Evolutionary conservation across 1,140 invertebrate genomes (phyloP).

Genomic region (Megalonaias nervosa): DNA sequence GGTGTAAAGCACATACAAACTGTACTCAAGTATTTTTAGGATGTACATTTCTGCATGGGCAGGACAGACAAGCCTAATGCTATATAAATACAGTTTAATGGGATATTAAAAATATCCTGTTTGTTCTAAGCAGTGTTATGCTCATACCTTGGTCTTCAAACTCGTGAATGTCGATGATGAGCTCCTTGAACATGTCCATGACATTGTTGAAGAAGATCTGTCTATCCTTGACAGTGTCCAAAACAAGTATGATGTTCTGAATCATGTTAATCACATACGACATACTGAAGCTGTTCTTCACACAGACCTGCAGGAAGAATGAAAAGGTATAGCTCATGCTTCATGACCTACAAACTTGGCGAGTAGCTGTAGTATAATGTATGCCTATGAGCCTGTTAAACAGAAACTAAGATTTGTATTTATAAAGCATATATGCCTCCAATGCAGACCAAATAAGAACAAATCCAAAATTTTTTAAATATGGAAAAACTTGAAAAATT

Average conservation of each 20-base stretch:
- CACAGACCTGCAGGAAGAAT: slow-evolving; percentile 58
- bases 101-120: background rate
- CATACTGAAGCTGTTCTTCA: slow-evolving; percentile 61
- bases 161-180: slow-evolving; percentile 67
- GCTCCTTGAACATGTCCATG: slow-evolving; percentile 67
- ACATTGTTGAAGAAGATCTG: slow-evolving; percentile 60
- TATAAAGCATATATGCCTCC: too few species aligned
- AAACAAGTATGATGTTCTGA: slow-evolving; percentile 56
- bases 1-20: background rate
- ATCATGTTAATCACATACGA: slow-evolving; percentile 62
- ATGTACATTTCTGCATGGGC: background rate
- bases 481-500: too few species aligned
- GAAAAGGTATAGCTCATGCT: too few species aligned
- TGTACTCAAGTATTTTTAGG: background rate
- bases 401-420: too few species aligned
- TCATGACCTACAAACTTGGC: too few species aligned
- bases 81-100: background rate
- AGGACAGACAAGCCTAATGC: background rate
- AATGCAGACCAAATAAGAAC: too few species aligned
- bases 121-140: too few species aligned
- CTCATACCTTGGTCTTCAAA: slow-evolving; percentile 59
- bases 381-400: too few species aligned
- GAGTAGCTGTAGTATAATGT: too few species aligned
- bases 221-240: slow-evolving; percentile 61
- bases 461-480: too few species aligned